Evolutionary conservation across 2,888 invertebrate genomes (phyloP), one percentile per base, ranked within the genome.

Genomic region (Dasysyrphus albostriatus): DNA sequence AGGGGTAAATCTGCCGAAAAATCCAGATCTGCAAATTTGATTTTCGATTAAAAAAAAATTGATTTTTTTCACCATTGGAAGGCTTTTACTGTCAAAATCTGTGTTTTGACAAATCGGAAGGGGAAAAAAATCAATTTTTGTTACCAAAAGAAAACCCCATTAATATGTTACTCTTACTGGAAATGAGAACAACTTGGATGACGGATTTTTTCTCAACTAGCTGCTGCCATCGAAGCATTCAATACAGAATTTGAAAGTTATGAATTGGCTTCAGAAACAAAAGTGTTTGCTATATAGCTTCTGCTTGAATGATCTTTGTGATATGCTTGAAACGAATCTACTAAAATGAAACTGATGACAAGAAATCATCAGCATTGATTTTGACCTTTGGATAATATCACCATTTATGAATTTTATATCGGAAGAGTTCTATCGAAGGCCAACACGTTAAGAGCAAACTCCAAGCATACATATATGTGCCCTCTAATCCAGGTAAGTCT

Each of bases 371-470:
- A 51, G 96, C 96, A 0, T 99, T 63, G 98, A 99, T 90, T 94
- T 95, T 6, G 98, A 97, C 0, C 94, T 99, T 42, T 95, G 97
- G 85, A 94, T 98, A 77, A 94, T 99, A 16, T 96, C 97, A 88
- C 99, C 99, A 0, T 97, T 99, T 92, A 99, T 99, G 99, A 99
- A 99, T 0, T 98, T 97, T 92, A 95, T 99, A 88, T 96, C 97
- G 0, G 98, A 99, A 93, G 99, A 99, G 93, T 93, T 99, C 89
- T 99, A 95, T 94, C 98, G 98, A 93, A 94, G 98, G 49, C 94
- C 99, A 89, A 98, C 98, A 0, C 93, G 94, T 88, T 93, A 93
- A 37, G 93, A 94, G 54, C 74, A 39, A 4, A 93, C 92, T n/a
- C 96, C 96, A 0, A 98, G 98, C n/a, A n/a, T n/a, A n/a, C 90